Evolutionary conservation across 1,140 invertebrate species (phyloP).

Genomic region (Leptestheria dahalacensis): DNA sequence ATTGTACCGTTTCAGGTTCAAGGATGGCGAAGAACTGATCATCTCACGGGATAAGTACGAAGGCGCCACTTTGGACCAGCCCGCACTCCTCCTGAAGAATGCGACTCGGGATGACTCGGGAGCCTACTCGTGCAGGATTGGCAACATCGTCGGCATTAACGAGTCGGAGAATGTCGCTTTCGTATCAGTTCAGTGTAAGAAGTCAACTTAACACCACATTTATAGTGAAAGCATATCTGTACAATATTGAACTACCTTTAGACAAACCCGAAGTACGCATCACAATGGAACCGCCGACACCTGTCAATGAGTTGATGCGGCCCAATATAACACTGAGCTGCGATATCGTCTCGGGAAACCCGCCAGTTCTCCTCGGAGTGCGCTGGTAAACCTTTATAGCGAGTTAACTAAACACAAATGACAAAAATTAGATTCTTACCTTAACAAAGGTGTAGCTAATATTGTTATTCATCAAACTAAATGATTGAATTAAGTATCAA

Average conservation of each 20-base stretch:
- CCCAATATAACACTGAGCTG: slow-evolving; percentile 67
- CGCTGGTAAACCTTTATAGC: slow-evolving; percentile 49
- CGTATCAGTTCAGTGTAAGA: slow-evolving; percentile 66
- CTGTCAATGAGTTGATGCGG: slow-evolving; percentile 61
- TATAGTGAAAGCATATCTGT: not conserved
- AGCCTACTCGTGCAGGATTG: slow-evolving; percentile 57
- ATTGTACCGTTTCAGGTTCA: slow-evolving; percentile 48
- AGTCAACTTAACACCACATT: not conserved
- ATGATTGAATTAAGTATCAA: too few species aligned
- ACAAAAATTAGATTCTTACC: too few species aligned
- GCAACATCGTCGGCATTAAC: slow-evolving; percentile 54
- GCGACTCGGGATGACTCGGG: slow-evolving; percentile 59
- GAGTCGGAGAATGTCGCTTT: slow-evolving; percentile 49
- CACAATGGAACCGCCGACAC: slow-evolving; percentile 51
- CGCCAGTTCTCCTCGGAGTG: slow-evolving; percentile 31
- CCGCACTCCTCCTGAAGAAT: slow-evolving; percentile 57
- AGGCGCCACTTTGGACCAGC: slow-evolving; percentile 53
- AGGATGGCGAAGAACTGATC: slow-evolving; percentile 47
- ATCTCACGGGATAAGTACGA: slow-evolving; percentile 49
- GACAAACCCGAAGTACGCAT: slow-evolving; percentile 53
- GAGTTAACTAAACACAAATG: too few species aligned
- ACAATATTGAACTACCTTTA: slow-evolving; percentile 13
- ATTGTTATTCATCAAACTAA: too few species aligned
- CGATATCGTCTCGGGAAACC: slow-evolving; percentile 45
- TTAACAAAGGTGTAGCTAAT: too few species aligned